Conservation (phyloP, 2,888 invertebrate genomes). For the Macroteleia sp. region DNA sequence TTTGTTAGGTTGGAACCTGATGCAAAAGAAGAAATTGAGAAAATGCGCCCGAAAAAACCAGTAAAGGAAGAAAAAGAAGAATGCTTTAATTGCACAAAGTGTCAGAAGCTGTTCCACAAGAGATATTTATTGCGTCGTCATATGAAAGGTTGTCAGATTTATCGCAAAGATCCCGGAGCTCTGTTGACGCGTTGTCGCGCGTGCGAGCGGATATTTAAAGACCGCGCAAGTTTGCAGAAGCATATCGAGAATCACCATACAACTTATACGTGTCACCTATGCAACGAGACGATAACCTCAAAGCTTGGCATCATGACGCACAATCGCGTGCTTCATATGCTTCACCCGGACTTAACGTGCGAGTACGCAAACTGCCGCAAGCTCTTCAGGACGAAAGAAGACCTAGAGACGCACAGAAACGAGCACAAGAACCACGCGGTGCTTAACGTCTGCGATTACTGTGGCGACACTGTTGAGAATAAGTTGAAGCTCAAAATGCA, state of each 20-base stretch:
- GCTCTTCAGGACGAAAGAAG: constrained; percentile 85
- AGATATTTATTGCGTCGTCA: constrained; percentile 86
- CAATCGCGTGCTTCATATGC: constrained; percentile 85
- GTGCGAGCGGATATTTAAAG: constrained; percentile 86
- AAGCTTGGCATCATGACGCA: constrained; percentile 86
- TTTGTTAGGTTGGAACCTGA: constrained; percentile 77
- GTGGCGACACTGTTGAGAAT: constrained; percentile 86
- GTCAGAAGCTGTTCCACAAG: constrained; percentile 86
- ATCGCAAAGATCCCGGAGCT: constrained; percentile 84
- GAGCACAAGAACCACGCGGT: constrained; percentile 84
- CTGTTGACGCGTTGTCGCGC: constrained; percentile 86
- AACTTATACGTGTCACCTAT: constrained; percentile 85
- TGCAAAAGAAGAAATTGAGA: constrained; percentile 74
- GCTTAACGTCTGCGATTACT: constrained; percentile 86
- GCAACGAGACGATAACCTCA: constrained; percentile 85
- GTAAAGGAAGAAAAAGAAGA: constrained; percentile 60
- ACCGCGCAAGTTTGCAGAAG: constrained; percentile 85
- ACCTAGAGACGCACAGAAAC: constrained; percentile 85
- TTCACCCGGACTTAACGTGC: constrained; percentile 85
- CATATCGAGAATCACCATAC: constrained; percentile 86
- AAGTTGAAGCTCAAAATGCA: constrained; percentile 87
- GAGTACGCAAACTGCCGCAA: constrained; percentile 84
- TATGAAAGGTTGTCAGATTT: constrained; percentile 86
- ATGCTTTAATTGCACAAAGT: constrained; percentile 84
- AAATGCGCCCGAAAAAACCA: constrained; percentile 66